Evolutionary conservation across 2,113 vertebrate genomes (phyloP).

Genomic region (Ameiurus melas): DNA sequence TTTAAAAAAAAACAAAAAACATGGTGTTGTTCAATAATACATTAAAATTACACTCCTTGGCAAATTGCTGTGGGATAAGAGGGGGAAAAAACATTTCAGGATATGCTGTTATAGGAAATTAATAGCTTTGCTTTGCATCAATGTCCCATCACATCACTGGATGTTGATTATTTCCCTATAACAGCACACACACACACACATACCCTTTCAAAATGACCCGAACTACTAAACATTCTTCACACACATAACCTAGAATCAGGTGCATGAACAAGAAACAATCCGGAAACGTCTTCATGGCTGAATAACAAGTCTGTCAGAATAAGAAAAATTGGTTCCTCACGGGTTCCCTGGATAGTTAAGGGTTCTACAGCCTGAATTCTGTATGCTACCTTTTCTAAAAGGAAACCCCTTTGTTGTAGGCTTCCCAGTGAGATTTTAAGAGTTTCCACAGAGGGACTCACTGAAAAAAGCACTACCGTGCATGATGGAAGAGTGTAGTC

Average conservation of each 20-base stretch:
- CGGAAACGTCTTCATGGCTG: background rate
- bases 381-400: background rate
- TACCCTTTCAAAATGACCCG: background rate
- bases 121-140: background rate
- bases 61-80: background rate
- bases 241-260: background rate
- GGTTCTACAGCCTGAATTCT: background rate
- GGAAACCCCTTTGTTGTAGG: background rate
- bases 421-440: background rate
- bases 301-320: background rate
- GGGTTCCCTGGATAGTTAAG: background rate
- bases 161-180: background rate
- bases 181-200: background rate
- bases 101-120: background rate
- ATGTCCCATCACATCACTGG: background rate
- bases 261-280: background rate
- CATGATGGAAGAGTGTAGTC: background rate
- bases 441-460: background rate
- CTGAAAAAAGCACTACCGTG: background rate
- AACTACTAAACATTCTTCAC: background rate
- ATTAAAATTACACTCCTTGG: background rate
- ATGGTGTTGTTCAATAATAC: background rate
- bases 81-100: background rate
- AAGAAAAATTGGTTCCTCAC: background rate
- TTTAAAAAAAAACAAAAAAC: background rate